These are phyloP conservation scores for Myiopsitta monachus DNA, from an alignment of 2,113 vertebrate species.

Conservation along the genomic window DNA sequence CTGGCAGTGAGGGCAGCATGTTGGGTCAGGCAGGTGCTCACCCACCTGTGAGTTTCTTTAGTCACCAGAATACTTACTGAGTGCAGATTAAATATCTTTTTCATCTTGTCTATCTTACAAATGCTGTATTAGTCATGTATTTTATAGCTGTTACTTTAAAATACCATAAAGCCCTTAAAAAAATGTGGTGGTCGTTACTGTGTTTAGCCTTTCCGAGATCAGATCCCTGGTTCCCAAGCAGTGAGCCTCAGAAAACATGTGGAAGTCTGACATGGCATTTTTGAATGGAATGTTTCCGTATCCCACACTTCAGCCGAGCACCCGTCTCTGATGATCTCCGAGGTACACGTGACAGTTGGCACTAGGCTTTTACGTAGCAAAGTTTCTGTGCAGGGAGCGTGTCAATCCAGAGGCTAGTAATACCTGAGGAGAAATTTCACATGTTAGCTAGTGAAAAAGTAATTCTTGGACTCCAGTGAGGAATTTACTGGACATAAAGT, in stretches of 20 bases:
- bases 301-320: neutral
- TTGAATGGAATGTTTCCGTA: neutral
- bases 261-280: neutral
- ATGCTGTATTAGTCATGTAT: neutral
- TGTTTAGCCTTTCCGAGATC: neutral
- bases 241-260: neutral
- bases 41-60: neutral
- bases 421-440: neutral
- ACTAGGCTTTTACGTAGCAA: neutral
- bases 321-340: neutral
- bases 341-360: neutral
- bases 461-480: neutral
- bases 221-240: neutral
- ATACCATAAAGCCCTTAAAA: neutral
- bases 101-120: neutral
- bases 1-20: fast-evolving
- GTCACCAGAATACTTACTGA: neutral
- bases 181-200: neutral
- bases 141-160: neutral
- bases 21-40: neutral
- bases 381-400: neutral
- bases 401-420: neutral
- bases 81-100: neutral
- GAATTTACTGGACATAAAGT: neutral
- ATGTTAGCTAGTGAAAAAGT: neutral